phyloP scores from a whole-genome alignment of 1,140 invertebrate genomes.

The Drosophila bipectinata region DNA sequence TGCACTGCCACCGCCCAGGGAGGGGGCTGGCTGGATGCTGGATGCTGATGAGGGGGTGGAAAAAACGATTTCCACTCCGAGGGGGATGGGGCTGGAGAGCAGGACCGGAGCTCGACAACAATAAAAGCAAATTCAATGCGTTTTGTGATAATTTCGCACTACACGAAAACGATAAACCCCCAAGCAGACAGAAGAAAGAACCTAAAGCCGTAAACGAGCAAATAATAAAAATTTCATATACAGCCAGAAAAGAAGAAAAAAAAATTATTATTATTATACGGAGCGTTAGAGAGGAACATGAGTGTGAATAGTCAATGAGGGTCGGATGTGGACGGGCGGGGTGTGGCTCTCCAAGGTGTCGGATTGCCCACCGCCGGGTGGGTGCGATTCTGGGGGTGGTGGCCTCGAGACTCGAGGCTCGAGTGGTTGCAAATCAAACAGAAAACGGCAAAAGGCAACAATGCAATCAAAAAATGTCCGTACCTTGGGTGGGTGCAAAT shows the following conservation, averaged over 20 bases:
- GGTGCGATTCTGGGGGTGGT: conserved; percentile 13
- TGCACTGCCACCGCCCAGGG: conserved; percentile 41
- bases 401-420: conserved; percentile 7
- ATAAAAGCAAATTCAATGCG: conserved; percentile 81
- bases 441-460: conserved; percentile 60
- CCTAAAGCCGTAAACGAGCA: conserved; percentile 69
- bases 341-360: conserved; percentile 42
- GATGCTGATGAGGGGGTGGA: conserved; percentile 19
- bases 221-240: conserved; percentile 75
- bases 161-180: conserved; percentile 60
- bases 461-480: conserved; percentile 76
- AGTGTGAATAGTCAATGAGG: conserved; percentile 82
- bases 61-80: conserved; percentile 25
- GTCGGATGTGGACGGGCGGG: conserved; percentile 24
- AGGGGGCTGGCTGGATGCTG: not conserved
- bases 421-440: conserved; percentile 64
- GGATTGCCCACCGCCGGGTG: conserved; percentile 15
- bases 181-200: conserved; percentile 22
- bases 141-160: conserved; percentile 78
- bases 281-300: conserved; percentile 58
- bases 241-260: conserved; percentile 22
- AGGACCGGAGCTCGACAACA: conserved; percentile 54
- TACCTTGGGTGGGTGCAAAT: conserved; percentile 70
- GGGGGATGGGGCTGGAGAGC: not conserved
- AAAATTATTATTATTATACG: conserved; percentile 54